Base-by-base conservation (phyloP, 1,140 invertebrate genomes). In the Bicyclus anynana region DNA sequence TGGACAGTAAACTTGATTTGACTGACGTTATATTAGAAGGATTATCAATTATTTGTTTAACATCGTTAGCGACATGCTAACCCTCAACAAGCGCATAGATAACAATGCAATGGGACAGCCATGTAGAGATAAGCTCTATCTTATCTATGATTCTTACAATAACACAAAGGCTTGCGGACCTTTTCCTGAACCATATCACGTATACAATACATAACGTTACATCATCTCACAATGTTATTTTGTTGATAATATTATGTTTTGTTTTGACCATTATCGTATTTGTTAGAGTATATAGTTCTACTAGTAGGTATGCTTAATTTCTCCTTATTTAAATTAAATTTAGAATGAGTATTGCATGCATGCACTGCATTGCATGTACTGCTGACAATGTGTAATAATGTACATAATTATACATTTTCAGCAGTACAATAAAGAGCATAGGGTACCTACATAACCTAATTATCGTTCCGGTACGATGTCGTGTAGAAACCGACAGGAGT, bases 91-190 rank as follows among this genome's bases (percentile, higher is more conserved):
- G 13, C 20, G 52, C 18, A 46, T 53, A 48, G 53, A 56, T 49
- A 56, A 56, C 46, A 16, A 13, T 20, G 29, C 44, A 44, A 27
- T 44, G 23, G 42, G 42, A 47, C 29, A 55, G 44, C 29, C 29
- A 56, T 48, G 20, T 33, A 14, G 21, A 38, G 57, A 53, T 59
- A 59, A 53, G 51, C 44, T 48, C 29, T 59, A 59, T 59, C 58
- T 59, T 59, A 53, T 59, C 58, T 13, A 16, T 49, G 13, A 20
- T 37, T 37, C 50, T 49, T 48, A 33, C 53, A 37, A 48, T 40
- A 40, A 56, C 35, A 49, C 46, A 56, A 56, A 56, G 54, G 54
- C n/a, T 42, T 16, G 29, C 26, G 40, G 51, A 53, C 42, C 53
- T 48, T 55, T 44, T 48, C 42, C 37, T 48, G 53, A 44, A 55